phyloP scores from a whole-genome alignment of 2,797 vertebrate genomes.

The Poeciliopsis gracilis region DNA sequence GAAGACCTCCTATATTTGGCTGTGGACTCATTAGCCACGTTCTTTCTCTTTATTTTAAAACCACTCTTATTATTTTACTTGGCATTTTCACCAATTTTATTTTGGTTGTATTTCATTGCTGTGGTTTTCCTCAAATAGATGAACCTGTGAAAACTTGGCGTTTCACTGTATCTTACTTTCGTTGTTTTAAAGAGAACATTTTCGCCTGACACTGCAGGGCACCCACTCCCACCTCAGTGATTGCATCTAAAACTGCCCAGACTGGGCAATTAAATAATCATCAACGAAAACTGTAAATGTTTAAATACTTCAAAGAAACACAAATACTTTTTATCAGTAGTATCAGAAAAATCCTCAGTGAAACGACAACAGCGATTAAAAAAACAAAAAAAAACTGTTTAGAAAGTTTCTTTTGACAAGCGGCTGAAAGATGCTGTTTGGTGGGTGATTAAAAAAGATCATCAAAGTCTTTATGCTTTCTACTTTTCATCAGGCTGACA shows the following conservation, averaged over 20 bases:
- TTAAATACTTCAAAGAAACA: background rate
- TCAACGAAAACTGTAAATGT: background rate
- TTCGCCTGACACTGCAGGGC: background rate
- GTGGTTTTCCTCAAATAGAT: background rate
- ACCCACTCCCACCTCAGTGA: background rate
- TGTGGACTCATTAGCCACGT: background rate
- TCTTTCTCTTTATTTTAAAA: background rate
- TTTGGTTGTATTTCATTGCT: background rate
- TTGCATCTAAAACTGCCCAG: background rate
- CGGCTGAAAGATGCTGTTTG: background rate
- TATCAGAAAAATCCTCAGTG: background rate
- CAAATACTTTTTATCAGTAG: background rate
- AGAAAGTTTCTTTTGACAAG: background rate
- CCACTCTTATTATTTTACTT: background rate
- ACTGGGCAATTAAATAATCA: background rate
- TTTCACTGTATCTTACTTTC: background rate
- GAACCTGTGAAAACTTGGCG: background rate
- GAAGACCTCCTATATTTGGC: background rate
- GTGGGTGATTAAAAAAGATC: background rate
- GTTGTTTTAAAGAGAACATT: background rate
- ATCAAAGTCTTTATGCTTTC: constrained; percentile 5
- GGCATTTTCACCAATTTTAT: background rate
- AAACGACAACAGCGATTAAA: background rate
- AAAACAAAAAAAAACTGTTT: background rate
- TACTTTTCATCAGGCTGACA: background rate